Evolutionary conservation across 2,113 vertebrate species (phyloP), one percentile per base, ranked within the genome.

Genomic region (Entelurus aequoreus): DNA sequence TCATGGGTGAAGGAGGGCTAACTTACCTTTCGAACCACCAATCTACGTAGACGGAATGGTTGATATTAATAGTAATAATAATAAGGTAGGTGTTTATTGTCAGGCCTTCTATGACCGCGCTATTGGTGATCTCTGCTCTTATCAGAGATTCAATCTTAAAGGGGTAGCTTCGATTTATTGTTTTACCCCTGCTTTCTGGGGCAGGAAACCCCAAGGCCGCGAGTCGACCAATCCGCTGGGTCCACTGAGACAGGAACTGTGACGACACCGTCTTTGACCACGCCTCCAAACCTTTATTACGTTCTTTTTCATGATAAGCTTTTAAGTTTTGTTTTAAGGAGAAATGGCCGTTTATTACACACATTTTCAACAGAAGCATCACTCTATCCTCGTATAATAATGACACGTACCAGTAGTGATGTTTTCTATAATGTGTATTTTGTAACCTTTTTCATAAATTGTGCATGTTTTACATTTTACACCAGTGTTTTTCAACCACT

Each of bases 21-120:
- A 86, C 89, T 88, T 86, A 90, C 89, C 89, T 86, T 88, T 19
- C 85, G 68, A 84, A 84, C 70, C 70, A 84, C 85, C 86, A 86
- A 88, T 86, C 84, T 86, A 82, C 77, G 71, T 65, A 82, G 82
- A 86, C 83, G 85, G 83, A 85, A 77, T 73, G 11, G 12, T 19
- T 48, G 59, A 53, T 68, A 10, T 13, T 49, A 80, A 13, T 36
- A 19, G 4, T 14, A 60, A 21, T 3, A 49, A 47, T 65, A 72
- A 49, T 54, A 57, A 8, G 50, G 50, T 65, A 73, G 63, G 47
- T 58, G 53, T 72, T 51, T 66, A 16, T 37, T 40, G 11, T 62
- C 47, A 49, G 60, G 64, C 74, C 50, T 12, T n/a, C 65, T 60
- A 19, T 46, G 12, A 11, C 49, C 63, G 56, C 42, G 72, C 55